A percentile compares a stretch with the other conserved stretches of the same genome.
Evolutionary conservation across 2,888 invertebrate species (phyloP).

Genomic region (Aspidiotus destructor): DNA sequence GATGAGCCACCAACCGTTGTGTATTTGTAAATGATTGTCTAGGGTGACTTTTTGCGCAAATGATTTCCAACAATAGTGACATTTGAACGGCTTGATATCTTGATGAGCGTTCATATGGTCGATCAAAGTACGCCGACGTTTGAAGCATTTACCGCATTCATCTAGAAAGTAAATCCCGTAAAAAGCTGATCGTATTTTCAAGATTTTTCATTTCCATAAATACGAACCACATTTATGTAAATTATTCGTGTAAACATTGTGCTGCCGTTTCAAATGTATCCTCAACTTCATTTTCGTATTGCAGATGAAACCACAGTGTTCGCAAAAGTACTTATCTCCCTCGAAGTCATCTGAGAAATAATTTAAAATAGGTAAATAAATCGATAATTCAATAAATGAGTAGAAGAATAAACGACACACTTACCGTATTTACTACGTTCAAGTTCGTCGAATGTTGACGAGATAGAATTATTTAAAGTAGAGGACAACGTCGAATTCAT

Average conservation of each 20-base stretch:
- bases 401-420: background rate
- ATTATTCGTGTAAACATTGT: conserved; percentile 16
- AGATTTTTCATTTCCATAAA: background rate
- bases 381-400: background rate
- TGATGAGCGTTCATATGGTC: conserved; percentile 43
- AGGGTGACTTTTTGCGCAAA: conserved; percentile 45
- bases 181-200: background rate
- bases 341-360: conserved; percentile 16
- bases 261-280: conserved; percentile 21
- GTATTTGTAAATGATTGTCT: conserved; percentile 44
- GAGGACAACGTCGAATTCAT: background rate
- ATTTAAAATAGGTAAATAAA: background rate
- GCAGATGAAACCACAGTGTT: conserved; percentile 22
- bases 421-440: background rate
- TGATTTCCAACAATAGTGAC: conserved; percentile 36
- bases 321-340: conserved; percentile 17
- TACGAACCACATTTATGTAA: conserved; percentile 14
- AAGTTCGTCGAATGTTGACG: background rate
- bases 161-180: conserved; percentile 3
- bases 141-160: conserved; percentile 20
- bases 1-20: conserved; percentile 38
- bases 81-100: conserved; percentile 37
- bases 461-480: conserved; percentile 1
- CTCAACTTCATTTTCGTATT: conserved; percentile 20
- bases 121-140: background rate